phyloP scores from a whole-genome alignment of 2,113 vertebrate genomes.

The Stictonetta naevosa region DNA sequence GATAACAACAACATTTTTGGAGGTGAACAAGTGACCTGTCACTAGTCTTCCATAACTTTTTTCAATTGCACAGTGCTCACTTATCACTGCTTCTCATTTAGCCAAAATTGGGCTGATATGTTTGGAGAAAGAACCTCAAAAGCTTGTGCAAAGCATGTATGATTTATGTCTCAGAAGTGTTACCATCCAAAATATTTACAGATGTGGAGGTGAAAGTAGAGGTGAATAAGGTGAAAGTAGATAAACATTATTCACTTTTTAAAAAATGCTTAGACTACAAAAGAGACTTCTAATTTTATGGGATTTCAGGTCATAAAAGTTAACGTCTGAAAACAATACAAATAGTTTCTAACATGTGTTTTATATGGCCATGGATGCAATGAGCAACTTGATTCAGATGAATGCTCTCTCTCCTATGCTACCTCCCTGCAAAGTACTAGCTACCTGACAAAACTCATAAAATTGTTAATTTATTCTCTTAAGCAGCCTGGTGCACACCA shows the following conservation, averaged over 20 bases:
- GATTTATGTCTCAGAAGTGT: not conserved
- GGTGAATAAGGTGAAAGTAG: constrained; percentile 12
- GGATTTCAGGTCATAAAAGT: constrained; percentile 24
- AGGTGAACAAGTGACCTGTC: not conserved
- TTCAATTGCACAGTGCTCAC: not conserved
- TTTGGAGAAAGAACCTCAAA: not conserved
- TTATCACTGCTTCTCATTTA: not conserved
- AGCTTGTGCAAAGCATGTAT: not conserved
- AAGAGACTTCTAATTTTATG: not conserved
- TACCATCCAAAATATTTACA: not conserved
- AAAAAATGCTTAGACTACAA: not conserved
- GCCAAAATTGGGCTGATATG: not conserved
- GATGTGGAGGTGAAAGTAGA: too few relatives aligned
- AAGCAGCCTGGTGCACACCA: not conserved
- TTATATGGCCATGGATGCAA: not conserved
- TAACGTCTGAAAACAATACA: not conserved
- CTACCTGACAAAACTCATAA: not conserved
- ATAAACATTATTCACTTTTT: not conserved
- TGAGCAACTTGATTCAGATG: not conserved
- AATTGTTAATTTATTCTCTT: not conserved
- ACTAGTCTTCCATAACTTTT: not conserved
- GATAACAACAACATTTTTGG: not conserved
- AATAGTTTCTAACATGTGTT: not conserved
- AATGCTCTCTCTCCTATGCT: not conserved
- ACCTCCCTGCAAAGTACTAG: not conserved